Evolutionary conservation across 2,113 vertebrate species (phyloP), one percentile per base, ranked within the genome.

Genomic region (Sebastes schlegelii): DNA sequence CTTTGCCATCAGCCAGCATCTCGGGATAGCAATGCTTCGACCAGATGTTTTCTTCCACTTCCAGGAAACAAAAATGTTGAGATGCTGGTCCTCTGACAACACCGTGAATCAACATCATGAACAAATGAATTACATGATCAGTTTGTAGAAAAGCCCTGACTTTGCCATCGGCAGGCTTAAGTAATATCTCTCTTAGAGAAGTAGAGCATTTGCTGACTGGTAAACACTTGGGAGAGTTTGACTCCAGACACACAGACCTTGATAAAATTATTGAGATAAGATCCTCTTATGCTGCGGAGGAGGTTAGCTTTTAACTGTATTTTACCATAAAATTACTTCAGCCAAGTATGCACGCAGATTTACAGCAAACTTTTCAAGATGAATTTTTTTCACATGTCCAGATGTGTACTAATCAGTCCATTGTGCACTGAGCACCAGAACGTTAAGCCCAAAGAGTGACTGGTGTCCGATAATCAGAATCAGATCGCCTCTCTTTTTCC

Each of bases 31-130:
- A 75, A 92, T 85, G 74, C 63, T 73, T 88, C 52, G 2, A 81
- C 84, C 93, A 95, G 89, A 92, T 92, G 92, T 91, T 89, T 85
- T 79, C 71, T 77, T 83, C 83, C 71, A 78, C 83, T 79, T 92
- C 76, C 87, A 80, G 67, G 63, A 82, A 86, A 86, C 63, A 74
- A 72, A 86, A 85, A 69, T 71, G 64, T 65, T 60, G 67, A 85
- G 83, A 84, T 90, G 67, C 75, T 79, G 58, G 23, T 80, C 63
- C 55, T 71, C 43, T 19, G 78, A 89, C 83, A 86, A 77, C 14
- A 75, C 48, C 13, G 23, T 79, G 72, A 89, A 82, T 86, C 67
- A 82, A 77, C 43, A 63, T 23, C 14, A 45, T 34, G 64, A 83
- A 80, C 68, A 80, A 79, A 85, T 72, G 6, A 79, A 62, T 64